These are phyloP conservation scores for Rana temporaria DNA, from an alignment of 2,113 vertebrate species.

Conservation along the genomic window DNA sequence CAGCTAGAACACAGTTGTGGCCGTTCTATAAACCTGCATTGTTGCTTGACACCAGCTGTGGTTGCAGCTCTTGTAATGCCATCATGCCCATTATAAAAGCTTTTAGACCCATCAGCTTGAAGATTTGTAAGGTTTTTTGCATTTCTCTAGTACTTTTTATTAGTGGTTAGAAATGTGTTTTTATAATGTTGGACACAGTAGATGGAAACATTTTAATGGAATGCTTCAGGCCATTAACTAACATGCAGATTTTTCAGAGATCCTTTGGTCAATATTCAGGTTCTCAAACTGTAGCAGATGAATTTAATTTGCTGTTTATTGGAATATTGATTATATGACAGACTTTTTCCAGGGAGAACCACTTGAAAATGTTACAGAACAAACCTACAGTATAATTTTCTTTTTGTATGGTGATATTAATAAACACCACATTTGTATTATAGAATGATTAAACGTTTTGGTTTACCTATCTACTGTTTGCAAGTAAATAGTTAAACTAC, in stretches of 20 bases:
- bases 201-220: constrained; percentile 58
- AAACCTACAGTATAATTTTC: neutral
- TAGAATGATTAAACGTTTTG: too few species aligned
- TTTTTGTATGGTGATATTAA: neutral
- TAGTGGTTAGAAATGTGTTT: constrained; percentile 27
- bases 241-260: constrained; percentile 55
- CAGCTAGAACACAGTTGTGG: too few species aligned
- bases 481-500: too few species aligned
- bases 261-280: constrained; percentile 32
- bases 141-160: neutral
- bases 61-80: too few species aligned
- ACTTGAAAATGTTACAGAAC: constrained; percentile 56
- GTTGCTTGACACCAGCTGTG: too few species aligned
- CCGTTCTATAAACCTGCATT: too few species aligned
- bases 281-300: constrained; percentile 46
- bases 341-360: constrained; percentile 52
- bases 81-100: too few species aligned
- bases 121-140: neutral
- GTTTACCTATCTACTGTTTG: too few species aligned
- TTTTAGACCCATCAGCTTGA: neutral
- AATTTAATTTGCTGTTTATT: constrained; percentile 62
- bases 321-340: constrained; percentile 63
- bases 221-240: constrained; percentile 58
- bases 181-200: constrained; percentile 52
- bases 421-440: too few species aligned